Percentiles rank a stretch among this genome's conserved stretches.
Conservation (phyloP, 2,113 vertebrate genomes). For the Pygoscelis adeliae region DNA sequence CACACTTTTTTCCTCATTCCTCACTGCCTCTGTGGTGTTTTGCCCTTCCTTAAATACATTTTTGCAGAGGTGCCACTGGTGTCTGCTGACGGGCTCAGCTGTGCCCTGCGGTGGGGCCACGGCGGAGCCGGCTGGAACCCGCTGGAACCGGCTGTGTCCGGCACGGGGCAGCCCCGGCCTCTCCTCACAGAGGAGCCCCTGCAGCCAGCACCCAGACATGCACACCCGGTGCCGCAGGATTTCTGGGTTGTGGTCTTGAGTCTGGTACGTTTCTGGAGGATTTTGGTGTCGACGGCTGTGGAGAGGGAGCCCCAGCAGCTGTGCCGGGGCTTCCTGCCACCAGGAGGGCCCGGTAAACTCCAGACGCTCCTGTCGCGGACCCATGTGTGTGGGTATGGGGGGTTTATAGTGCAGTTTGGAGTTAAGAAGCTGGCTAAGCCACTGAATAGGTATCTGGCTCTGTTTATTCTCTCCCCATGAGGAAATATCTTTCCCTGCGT, state of each 20-base stretch:
- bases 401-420: neutral
- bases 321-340: fast-evolving
- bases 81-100: fast-evolving
- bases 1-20: neutral
- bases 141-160: fast-evolving
- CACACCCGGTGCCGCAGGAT: neutral
- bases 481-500: neutral
- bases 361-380: neutral
- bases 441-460: fast-evolving
- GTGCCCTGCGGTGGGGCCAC: fast-evolving
- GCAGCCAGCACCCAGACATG: fast-evolving
- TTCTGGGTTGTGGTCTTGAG: neutral
- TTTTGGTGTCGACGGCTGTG: neutral
- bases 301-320: neutral
- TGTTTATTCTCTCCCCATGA: neutral
- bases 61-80: fast-evolving
- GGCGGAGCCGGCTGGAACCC: fast-evolving
- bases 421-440: neutral
- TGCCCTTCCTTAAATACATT: neutral
- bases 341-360: neutral
- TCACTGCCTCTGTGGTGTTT: neutral
- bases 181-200: neutral
- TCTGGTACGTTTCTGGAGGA: neutral
- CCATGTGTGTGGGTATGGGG: fast-evolving
- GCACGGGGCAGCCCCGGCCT: fast-evolving